Base-by-base conservation (phyloP, 2,113 vertebrate genomes). In the Chelonoidis abingdonii region DNA sequence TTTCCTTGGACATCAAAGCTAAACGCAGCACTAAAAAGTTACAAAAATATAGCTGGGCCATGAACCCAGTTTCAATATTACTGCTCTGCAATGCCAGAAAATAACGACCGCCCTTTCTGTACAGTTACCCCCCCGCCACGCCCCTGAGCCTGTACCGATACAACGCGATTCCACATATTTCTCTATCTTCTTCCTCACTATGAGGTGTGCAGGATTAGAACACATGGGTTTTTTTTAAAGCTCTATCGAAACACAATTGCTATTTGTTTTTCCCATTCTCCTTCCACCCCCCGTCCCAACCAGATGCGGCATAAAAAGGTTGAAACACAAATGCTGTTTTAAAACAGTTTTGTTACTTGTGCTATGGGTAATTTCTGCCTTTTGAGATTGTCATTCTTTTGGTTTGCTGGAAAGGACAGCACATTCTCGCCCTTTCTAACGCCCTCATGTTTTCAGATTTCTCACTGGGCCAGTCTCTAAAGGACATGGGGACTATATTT, bases 1-100 rank as follows among this genome's bases (percentile, higher is more conserved):
- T 95, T 95, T 95, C 93, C 56, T 38, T 92, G 90, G 2, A 0
- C 0, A 9, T 96, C 97, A 97, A 98, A 98, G 97, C 95, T 97
- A 97, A 98, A 97, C 95, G 96, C 98, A 98, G 98, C 98, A 98
- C 97, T 97, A 94, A 97, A 97, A 97, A 95, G 95, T 97, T 98
- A 98, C 80, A 98, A 98, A 98, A 98, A 98, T 98, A 98, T 94
- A 98, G 83, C 91, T 97, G 96, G 96, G 72, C 91, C 57, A 11
- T 41, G 0, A 65, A 16, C 95, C 96, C 94, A 75, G 82, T 92
- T 97, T 95, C 13, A 11, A 80, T 93, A 94, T 97, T 89, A 96
- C 69, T 95, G 93, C 92, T 97, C 97, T 98, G 98, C 97, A 98
- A 98, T 98, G 98, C 97, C 95, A 96, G 97, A 98, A 98, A 97